Conservation (phyloP, 1,140 invertebrate species). For the Neodiprion lecontei region DNA sequence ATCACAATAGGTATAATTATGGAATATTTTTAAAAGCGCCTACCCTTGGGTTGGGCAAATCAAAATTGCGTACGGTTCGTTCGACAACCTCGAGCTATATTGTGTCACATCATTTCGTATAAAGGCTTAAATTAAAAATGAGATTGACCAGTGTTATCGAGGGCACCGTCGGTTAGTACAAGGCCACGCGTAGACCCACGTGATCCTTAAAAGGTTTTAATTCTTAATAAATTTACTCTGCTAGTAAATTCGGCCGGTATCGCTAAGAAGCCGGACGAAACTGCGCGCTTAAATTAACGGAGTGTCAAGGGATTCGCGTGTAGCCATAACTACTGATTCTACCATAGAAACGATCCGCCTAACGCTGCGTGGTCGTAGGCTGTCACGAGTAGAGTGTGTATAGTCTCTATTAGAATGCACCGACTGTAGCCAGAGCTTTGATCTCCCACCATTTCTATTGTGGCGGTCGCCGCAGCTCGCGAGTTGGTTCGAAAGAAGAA, state of each 20-base stretch:
- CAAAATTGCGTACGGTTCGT: too few species aligned
- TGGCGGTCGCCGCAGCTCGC: conserved; percentile 44
- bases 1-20: too few species aligned
- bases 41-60: too few species aligned
- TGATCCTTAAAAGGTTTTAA: neutral
- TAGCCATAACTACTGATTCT: neutral
- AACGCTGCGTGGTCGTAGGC: too few species aligned
- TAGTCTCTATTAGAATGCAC: neutral
- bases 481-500: neutral
- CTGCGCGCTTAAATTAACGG: neutral
- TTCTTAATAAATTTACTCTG: neutral
- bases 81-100: too few species aligned
- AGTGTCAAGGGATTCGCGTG: neutral
- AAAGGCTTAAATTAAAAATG: too few species aligned
- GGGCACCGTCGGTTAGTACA: too few species aligned
- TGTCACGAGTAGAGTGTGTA: neutral
- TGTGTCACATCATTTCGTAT: too few species aligned
- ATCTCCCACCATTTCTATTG: conserved; percentile 57
- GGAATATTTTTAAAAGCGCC: too few species aligned
- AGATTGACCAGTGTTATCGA: too few species aligned
- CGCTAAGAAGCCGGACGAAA: neutral
- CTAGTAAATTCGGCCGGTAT: neutral
- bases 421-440: conserved; percentile 46
- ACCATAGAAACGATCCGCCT: too few species aligned
- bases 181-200: too few species aligned